Evolutionary conservation across 2,888 invertebrate species (phyloP).

Genomic region (Cephonodes hylas): DNA sequence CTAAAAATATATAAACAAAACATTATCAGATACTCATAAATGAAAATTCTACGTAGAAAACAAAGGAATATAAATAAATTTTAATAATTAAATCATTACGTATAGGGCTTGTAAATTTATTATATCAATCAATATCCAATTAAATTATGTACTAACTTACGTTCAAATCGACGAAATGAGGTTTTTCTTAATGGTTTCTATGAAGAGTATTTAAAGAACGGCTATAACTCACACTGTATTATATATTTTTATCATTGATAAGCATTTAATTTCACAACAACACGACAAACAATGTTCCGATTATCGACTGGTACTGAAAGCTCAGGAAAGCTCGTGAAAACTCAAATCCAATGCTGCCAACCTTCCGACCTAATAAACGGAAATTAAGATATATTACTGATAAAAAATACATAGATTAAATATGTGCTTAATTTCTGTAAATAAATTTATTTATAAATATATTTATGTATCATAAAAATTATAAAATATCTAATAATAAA

Average conservation of each 20-base stretch:
- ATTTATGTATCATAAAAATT: too few relatives aligned
- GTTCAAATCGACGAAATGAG: background rate
- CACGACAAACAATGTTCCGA: background rate
- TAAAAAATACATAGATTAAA: background rate
- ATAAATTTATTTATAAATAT: too few relatives aligned
- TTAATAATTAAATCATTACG: background rate
- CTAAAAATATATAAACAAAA: background rate
- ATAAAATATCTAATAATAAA: too few relatives aligned
- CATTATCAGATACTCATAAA: background rate
- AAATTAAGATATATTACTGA: background rate
- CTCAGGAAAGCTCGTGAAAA: conserved; percentile 10
- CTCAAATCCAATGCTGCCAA: background rate
- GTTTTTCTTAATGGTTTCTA: background rate
- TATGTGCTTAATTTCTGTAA: too few relatives aligned
- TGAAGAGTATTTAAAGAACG: background rate
- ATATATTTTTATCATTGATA: background rate
- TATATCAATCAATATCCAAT: background rate
- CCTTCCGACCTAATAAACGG: background rate
- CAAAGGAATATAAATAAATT: background rate
- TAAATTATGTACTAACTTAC: background rate
- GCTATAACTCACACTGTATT: background rate
- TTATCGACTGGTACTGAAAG: conserved; percentile 1
- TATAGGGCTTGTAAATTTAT: background rate
- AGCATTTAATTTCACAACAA: background rate
- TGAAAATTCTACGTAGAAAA: background rate